Evolutionary conservation across 1,140 invertebrate species (phyloP), one percentile per base, ranked within the genome.

Genomic region (Sipha flava): DNA sequence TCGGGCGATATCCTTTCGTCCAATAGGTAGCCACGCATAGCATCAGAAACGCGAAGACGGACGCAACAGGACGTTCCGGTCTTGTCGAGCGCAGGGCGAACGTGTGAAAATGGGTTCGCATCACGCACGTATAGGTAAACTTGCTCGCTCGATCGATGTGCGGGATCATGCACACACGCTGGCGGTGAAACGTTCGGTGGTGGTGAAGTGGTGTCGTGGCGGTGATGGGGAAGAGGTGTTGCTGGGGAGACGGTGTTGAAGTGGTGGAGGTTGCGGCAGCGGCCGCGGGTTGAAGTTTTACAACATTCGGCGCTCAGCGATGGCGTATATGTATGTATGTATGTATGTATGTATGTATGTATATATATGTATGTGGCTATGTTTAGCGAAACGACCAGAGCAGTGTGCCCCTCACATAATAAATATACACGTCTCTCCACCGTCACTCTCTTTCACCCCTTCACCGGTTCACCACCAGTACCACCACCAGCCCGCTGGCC

Each of bases 321-420:
- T 52, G 18, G 66, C 23, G 10, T 43, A 66, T 21, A 37, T 14
- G 66, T 23, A 16, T 21, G 62, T 66, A 21, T 66, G 16, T 47
- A 16, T 70, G 40, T 70, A 18, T 40, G 37, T n/a, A n/a, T 40
- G 37, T 10, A 40, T 4, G 4, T 6, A 4, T 6, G 37, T 40
- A 40, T 6, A 6, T 6, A n/a, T 18, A 21, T 18, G 47, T 54
- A 47, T 73, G 47, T 34, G 70, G 45, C 47, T 54, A 73, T 73
- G 70, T 72, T 72, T 72, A 72, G 49, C 47, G 70, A 73, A 73
- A 73, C 70, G 70, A 73, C 47, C 70, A 47, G 23, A 73, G 70
- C 70, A 73, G 29, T 54, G 70, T 73, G 47, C 70, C 70, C 70
- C 70, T 73, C 70, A 73, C 70, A 73, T 73, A 73, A 73, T 73